These are phyloP conservation scores for Danio tinwini DNA, from an alignment of 2,797 vertebrate genomes.

Conservation along the genomic window DNA sequence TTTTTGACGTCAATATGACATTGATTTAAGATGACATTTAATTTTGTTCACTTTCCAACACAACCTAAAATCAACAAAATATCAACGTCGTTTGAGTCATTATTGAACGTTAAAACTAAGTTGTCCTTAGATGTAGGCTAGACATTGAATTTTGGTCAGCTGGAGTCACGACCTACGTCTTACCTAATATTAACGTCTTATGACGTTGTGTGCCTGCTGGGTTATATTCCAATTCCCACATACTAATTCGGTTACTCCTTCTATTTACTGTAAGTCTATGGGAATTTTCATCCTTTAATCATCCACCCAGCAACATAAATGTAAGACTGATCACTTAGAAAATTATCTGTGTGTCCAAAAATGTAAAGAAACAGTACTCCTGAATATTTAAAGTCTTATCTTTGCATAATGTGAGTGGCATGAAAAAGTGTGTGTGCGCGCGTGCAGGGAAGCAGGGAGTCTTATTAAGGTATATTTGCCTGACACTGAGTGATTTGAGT, in stretches of 20 bases:
- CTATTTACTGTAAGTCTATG: neutral
- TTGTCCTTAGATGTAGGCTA: no score
- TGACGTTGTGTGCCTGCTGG: no score
- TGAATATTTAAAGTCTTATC: neutral
- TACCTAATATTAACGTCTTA: no score
- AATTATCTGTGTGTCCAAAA: slow-evolving; percentile 16
- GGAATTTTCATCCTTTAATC: neutral
- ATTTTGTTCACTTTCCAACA: no score
- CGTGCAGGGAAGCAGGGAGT: slow-evolving; percentile 79
- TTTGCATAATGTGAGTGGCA: slow-evolving; percentile 71
- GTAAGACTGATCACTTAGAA: neutral
- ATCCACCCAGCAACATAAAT: neutral
- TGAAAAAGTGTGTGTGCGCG: slow-evolving; percentile 75
- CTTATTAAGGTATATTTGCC: slow-evolving; percentile 79
- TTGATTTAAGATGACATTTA: no score
- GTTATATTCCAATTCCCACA: neutral
- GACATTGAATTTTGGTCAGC: no score
- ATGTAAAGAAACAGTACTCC: neutral
- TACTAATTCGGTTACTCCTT: neutral
- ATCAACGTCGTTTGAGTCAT: no score
- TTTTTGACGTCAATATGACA: no score
- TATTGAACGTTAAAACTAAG: no score
- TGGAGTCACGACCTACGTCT: no score
- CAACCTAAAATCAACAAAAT: no score
- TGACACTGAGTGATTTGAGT: slow-evolving; percentile 85